Evolutionary conservation across 1,140 invertebrate species (phyloP), one percentile per base, ranked within the genome.

Genomic region (Argopecten irradians): DNA sequence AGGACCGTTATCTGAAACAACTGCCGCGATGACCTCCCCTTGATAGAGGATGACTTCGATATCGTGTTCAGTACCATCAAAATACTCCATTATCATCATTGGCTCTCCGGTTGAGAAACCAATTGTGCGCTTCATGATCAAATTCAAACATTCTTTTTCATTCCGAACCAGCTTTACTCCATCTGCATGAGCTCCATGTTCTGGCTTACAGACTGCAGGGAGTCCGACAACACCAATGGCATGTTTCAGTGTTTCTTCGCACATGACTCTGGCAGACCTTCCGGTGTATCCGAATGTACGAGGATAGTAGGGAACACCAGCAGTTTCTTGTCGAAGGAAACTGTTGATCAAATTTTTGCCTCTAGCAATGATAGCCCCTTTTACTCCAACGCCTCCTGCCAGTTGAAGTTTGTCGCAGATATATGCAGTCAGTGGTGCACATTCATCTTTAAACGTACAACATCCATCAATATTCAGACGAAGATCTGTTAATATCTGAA

Each of bases 1-100:
- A 19, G 90, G 86, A 22, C 88, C 88, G 16, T 88, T 90, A 41
- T 91, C 90, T 0, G 85, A 85, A 19, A 91, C 82, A 35, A 91
- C 84, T 0, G 89, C 89, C n/a, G 35, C 82, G 11, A 91, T 33
- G 34, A 91, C 28, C 43, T 91, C 36, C 13, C 89, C 32, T 32
- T 88, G 55, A 43, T 35, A 91, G 3, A 90, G 84, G n/a, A 88
- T 87, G 8, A 91, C 32, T 36, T 91, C 89, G 19, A 91, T 85
- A 28, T 86, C 82, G 41, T 91, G 90, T 82, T 91, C 89, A n/a
- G 89, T 86, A 1, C 90, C 90, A 11, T 82, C 34, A 0, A 90
- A 22, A 36, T 83, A 86, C 39, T 91, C 87, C 89, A 88, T 88
- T 16, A 88, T 28, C 22, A 87, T 16, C 36, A 88, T 36, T 19